phyloP scores from a whole-genome alignment of 2,113 vertebrate genomes.

The Maylandia zebra region DNA sequence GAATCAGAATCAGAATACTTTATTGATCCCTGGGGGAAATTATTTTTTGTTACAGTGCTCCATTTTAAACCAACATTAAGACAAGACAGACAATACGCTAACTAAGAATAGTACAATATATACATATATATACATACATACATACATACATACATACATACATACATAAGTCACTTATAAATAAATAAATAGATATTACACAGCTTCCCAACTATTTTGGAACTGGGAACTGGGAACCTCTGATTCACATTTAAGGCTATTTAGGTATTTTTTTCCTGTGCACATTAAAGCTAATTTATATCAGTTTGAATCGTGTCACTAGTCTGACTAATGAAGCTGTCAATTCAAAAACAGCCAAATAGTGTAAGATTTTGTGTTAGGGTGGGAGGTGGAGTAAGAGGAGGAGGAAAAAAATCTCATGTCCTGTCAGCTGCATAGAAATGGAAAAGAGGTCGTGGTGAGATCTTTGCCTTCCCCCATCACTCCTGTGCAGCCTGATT shows the following conservation, averaged over 20 bases:
- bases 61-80: too few species aligned
- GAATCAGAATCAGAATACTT: too few species aligned
- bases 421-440: conserved; percentile 1
- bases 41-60: too few species aligned
- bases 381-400: background rate
- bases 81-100: too few species aligned
- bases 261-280: background rate
- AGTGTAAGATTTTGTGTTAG: background rate
- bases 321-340: background rate
- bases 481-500: conserved; percentile 34
- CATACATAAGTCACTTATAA: too few species aligned
- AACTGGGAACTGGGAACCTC: background rate
- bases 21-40: too few species aligned
- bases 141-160: too few species aligned
- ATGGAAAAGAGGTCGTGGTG: background rate
- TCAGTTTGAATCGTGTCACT: background rate
- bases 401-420: background rate
- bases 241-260: background rate
- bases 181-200: background rate
- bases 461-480: conserved; percentile 5
- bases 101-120: too few species aligned
- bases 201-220: background rate
- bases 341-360: background rate
- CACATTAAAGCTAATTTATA: background rate
- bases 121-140: too few species aligned